A percentile compares a stretch with the other conserved stretches of the same genome.
phyloP scores from a whole-genome alignment of 92 coral and sea anemone species.

The Umimayanthus kanabou region DNA sequence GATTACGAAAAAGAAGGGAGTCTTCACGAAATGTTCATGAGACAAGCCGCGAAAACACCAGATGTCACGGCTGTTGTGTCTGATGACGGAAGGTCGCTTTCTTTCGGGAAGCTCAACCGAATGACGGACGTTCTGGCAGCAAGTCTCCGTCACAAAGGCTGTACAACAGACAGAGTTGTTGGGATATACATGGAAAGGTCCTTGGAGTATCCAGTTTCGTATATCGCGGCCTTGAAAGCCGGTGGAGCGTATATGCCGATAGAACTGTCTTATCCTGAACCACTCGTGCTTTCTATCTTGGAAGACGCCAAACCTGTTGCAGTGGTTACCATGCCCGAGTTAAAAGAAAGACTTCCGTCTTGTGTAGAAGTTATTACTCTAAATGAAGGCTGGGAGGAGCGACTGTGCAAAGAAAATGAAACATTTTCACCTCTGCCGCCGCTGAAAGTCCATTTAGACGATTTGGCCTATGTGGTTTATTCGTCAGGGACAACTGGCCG shows the following conservation, averaged over 20 bases:
- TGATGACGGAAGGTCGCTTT: constrained; percentile 74
- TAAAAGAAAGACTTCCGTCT: constrained; percentile 64
- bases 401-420: constrained; percentile 62
- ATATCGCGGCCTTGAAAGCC: constrained; percentile 77
- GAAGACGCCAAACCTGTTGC: constrained; percentile 80
- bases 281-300: constrained; percentile 64
- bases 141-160: constrained; percentile 76
- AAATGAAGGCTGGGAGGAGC: constrained; percentile 72
- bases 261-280: constrained; percentile 78
- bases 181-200: constrained; percentile 77
- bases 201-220: constrained; percentile 79
- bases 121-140: constrained; percentile 70
- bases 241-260: constrained; percentile 88
- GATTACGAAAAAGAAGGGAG: constrained; percentile 75
- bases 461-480: constrained; percentile 80
- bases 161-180: constrained; percentile 69
- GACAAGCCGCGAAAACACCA: constrained; percentile 74
- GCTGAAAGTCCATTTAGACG: constrained; percentile 58
- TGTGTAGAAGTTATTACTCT: constrained; percentile 56
- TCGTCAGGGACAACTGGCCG: constrained; percentile 91
- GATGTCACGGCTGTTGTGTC: constrained; percentile 73
- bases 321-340: constrained; percentile 59
- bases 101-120: constrained; percentile 69
- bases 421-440: constrained; percentile 42
- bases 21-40: constrained; percentile 78